These are phyloP conservation scores for Drosophila lini DNA, from an alignment of 1,140 invertebrate genomes.

Conservation along the genomic window DNA sequence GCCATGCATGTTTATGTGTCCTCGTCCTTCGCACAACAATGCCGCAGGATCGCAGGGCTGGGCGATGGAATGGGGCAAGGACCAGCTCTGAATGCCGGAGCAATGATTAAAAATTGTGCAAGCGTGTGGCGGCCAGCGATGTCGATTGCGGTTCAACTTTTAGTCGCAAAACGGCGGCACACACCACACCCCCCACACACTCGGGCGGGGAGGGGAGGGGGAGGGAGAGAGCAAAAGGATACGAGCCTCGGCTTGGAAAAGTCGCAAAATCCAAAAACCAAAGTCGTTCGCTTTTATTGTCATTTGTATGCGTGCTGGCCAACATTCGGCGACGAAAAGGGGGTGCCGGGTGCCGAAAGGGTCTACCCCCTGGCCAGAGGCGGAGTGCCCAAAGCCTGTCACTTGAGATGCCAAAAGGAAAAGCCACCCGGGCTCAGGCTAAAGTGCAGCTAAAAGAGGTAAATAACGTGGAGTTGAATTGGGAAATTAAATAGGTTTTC, in stretches of 20 bases:
- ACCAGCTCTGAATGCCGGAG: conserved; percentile 49
- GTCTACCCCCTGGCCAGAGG: not conserved
- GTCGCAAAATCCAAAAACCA: conserved; percentile 78
- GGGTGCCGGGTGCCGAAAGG: not conserved
- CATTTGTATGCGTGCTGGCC: conserved; percentile 70
- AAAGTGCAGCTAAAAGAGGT: conserved; percentile 1
- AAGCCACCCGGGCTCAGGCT: not conserved
- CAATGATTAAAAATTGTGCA: conserved; percentile 82
- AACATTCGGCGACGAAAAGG: conserved; percentile 3
- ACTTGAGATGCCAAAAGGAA: conserved; percentile 29
- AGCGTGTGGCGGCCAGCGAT: conserved; percentile 58
- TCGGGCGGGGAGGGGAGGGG: not conserved
- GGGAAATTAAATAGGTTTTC: not conserved
- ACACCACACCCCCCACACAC: not conserved
- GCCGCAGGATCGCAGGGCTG: conserved; percentile 19
- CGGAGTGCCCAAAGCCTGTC: conserved; percentile 14
- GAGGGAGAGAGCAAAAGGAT: not conserved
- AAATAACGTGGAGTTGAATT: not conserved
- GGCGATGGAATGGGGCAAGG: conserved; percentile 8
- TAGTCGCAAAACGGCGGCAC: conserved; percentile 32
- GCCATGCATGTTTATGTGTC: conserved; percentile 77
- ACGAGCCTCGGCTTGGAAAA: conserved; percentile 12
- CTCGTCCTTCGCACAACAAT: conserved; percentile 63
- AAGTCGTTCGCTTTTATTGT: conserved; percentile 79
- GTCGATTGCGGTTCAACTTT: conserved; percentile 54